Evolutionary conservation across 2,113 vertebrate species (phyloP).

Genomic region (Cheirogaleus medius): DNA sequence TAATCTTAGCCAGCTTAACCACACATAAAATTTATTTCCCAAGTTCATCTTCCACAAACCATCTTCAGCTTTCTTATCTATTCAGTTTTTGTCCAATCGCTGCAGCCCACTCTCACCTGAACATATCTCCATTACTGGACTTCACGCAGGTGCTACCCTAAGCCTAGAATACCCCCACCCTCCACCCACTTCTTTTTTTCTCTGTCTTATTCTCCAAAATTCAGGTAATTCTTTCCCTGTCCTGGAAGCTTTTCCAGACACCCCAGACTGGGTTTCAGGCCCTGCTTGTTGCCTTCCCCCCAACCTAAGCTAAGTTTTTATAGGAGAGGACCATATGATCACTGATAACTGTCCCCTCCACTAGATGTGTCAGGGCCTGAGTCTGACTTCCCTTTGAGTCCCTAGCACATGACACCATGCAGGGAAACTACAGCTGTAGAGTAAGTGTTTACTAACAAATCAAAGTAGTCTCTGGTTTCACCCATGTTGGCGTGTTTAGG

Average conservation of each 20-base stretch:
- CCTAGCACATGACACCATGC: fast-evolving
- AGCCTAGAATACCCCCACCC: fast-evolving
- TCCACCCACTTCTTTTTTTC: neutral
- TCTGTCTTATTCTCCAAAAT: neutral
- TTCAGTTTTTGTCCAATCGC: neutral
- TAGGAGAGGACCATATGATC: neutral
- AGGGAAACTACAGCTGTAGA: neutral
- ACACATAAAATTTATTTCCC: neutral
- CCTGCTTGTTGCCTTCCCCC: neutral
- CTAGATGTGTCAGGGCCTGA: neutral
- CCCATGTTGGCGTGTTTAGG: fast-evolving
- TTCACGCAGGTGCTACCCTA: fast-evolving
- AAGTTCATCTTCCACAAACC: neutral
- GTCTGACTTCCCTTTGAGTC: neutral
- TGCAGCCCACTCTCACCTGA: neutral
- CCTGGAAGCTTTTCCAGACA: neutral
- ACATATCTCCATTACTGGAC: neutral
- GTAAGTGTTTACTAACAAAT: neutral
- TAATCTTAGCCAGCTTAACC: neutral
- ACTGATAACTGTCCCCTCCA: neutral
- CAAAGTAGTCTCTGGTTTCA: neutral
- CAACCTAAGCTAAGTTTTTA: too few relatives aligned
- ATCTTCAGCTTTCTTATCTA: neutral
- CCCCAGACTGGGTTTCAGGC: neutral
- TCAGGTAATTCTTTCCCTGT: neutral